Conservation (phyloP, 2,113 vertebrate species). For the Ictidomys tridecemlineatus region DNA sequence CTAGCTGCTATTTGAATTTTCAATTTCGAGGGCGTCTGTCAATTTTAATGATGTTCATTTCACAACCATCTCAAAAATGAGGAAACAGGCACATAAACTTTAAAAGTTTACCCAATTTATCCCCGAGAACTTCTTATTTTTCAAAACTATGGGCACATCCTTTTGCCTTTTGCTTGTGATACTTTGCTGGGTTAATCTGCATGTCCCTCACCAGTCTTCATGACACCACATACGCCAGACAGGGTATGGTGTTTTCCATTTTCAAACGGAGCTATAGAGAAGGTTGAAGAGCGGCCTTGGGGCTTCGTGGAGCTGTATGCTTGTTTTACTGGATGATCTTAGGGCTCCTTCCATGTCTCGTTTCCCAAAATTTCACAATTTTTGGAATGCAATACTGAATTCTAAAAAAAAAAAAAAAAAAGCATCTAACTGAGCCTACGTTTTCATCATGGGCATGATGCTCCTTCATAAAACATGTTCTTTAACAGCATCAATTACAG, state of each 20-base stretch:
- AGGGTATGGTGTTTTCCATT: background rate
- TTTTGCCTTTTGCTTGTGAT: background rate
- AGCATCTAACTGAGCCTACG: background rate
- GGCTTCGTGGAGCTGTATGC: rapidly evolving
- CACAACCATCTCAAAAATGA: background rate
- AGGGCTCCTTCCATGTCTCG: background rate
- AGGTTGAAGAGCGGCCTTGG: rapidly evolving
- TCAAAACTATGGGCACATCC: background rate
- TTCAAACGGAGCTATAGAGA: background rate
- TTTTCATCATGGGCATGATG: background rate
- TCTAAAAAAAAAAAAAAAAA: background rate
- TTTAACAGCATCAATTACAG: background rate
- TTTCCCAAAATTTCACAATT: background rate
- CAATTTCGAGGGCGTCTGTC: background rate
- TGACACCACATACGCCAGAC: rapidly evolving
- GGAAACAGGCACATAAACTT: background rate
- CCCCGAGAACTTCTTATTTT: background rate
- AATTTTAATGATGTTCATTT: background rate
- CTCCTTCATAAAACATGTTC: background rate
- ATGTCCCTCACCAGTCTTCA: rapidly evolving
- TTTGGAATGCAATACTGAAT: background rate
- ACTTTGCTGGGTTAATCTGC: no score
- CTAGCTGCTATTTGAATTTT: background rate
- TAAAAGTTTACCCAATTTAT: background rate
- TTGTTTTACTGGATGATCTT: background rate